Base-by-base conservation (phyloP, 2,888 invertebrate species). In the Eledone cirrhosa region DNA sequence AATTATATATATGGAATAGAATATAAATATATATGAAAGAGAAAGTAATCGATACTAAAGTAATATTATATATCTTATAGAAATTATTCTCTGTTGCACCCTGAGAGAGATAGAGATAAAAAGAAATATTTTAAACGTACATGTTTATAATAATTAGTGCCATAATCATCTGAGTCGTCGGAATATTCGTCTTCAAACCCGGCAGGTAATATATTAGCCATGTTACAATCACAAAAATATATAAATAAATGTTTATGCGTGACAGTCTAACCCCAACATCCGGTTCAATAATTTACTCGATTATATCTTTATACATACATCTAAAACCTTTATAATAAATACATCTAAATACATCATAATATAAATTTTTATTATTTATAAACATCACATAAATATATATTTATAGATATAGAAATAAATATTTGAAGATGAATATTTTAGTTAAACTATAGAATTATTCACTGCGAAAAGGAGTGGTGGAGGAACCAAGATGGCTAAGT, bases 401-500 rank as follows among this genome's bases (percentile, higher is more conserved):
- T 8, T 2, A 41, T 41, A 41, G 5, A 41, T 41, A 41, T 41
- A 41, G 0, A 41, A 41, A 24, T 14, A 24, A 11, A 63, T 7
- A 63, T 63, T 63, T 24, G 8, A 63, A 63, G 27, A 8, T 27
- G 63, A 63, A 1, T 63, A 24, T 63, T 24, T 63, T 63, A 13
- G 27, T 63, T 63, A 2, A 2, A 8, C n/a, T 63, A 16, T 53
- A 1, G 41, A 2, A 2, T 41, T 75, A 75, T 75, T 75, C 24
- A 48, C 41, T 75, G 75, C 75, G 41, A 14, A 63, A 27, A 8
- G 7, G 41, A 41, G 19, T 5, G 29, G 0, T 33, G 69, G 75
- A 27, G 22, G 47, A 47, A 24, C 27, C 75, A 82, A 82, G 53
- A 87, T 87, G 87, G 84, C 86, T 59, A 82, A 82, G 65, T 87